A percentile compares a stretch with the other conserved stretches of the same genome.
Conservation (phyloP, 2,797 vertebrate genomes). For the Hipposideros larvatus region DNA sequence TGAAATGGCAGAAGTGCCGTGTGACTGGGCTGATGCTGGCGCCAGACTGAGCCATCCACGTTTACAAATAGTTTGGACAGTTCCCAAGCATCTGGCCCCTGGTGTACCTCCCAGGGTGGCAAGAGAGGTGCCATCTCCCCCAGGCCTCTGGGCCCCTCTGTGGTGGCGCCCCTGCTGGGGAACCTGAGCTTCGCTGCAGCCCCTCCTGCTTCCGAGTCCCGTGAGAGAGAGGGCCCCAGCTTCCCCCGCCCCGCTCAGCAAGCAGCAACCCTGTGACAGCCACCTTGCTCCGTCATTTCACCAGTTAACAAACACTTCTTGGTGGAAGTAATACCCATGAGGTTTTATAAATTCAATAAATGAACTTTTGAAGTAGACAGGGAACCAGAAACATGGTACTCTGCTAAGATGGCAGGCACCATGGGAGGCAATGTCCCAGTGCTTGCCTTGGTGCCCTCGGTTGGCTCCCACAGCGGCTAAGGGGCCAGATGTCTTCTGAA, state of each 20-base stretch:
- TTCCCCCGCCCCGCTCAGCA: not conserved
- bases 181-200: not conserved
- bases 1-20: not conserved
- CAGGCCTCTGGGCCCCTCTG: not conserved
- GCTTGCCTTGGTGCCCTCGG: rapidly evolving
- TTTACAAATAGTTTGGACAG: not conserved
- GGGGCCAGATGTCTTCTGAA: too few relatives aligned
- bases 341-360: not conserved
- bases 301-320: not conserved
- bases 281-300: not conserved
- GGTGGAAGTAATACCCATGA: not conserved
- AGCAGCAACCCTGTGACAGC: not conserved
- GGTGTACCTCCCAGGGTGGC: not conserved
- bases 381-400: not conserved
- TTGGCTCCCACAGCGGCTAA: not conserved
- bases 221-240: too few relatives aligned
- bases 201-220: not conserved
- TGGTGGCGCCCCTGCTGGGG: not conserved
- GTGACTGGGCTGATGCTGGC: not conserved
- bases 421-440: rapidly evolving
- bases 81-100: not conserved
- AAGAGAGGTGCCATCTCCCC: not conserved
- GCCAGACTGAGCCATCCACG: not conserved
- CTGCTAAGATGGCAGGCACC: not conserved
- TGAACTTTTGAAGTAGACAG: not conserved